phyloP scores from a whole-genome alignment of 2,888 invertebrate species.

The Biston stratarius region DNA sequence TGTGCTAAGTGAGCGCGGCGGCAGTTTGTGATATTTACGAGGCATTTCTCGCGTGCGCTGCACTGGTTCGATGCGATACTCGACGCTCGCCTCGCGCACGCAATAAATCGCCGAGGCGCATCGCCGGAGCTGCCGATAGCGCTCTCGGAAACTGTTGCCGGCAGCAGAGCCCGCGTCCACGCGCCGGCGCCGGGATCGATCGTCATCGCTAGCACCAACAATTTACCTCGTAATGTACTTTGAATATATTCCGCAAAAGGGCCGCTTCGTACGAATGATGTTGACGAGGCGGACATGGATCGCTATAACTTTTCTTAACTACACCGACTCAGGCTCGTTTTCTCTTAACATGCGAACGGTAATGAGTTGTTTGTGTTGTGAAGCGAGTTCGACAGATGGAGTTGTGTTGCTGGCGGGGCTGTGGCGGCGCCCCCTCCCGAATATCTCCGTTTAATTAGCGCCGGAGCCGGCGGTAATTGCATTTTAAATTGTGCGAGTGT shows the following conservation, averaged over 20 bases:
- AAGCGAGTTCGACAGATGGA: neutral
- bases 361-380: no score
- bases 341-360: no score
- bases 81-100: conserved; percentile 2
- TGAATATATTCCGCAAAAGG: neutral
- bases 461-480: conserved; percentile 69
- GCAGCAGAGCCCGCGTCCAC: neutral
- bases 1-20: conserved; percentile 5
- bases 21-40: conserved; percentile 27
- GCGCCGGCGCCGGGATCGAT: conserved; percentile 7
- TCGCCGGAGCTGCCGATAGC: conserved; percentile 5
- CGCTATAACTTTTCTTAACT: no score
- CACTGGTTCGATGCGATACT: conserved; percentile 4
- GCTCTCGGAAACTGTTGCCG: conserved; percentile 10
- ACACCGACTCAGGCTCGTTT: no score
- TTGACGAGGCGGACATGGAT: no score
- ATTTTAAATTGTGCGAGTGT: conserved; percentile 64
- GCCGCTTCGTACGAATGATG: no score
- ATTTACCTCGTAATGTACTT: no score
- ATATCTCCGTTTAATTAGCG: conserved; percentile 74
- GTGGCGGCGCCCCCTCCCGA: conserved; percentile 55
- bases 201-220: neutral
- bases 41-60: conserved; percentile 4
- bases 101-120: conserved; percentile 21
- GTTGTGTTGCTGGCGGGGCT: neutral